A percentile compares a stretch with the other conserved stretches of the same genome.
Evolutionary conservation across 2,113 vertebrate genomes (phyloP).

Genomic region (Corvus hawaiiensis): DNA sequence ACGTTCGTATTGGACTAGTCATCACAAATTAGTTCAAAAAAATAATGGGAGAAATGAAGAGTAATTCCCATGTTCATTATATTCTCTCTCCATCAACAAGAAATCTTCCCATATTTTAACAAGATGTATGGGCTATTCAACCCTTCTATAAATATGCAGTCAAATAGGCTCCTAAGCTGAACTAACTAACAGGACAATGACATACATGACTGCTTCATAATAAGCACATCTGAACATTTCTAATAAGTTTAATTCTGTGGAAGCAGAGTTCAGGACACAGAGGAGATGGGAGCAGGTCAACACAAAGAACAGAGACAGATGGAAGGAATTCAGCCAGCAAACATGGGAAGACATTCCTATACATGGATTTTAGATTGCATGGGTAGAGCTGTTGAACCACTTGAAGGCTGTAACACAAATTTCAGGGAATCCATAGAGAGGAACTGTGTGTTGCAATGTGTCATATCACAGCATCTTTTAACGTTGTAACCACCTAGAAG

Average conservation of each 20-base stretch:
- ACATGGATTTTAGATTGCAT: neutral
- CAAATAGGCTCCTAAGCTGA: neutral
- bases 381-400: neutral
- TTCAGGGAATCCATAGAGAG: neutral
- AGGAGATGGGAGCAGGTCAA: neutral
- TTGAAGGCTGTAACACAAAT: neutral
- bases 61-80: neutral
- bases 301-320: neutral
- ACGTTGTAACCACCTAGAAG: neutral
- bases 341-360: neutral
- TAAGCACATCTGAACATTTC: neutral
- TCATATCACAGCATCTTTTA: neutral
- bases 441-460: neutral
- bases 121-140: neutral
- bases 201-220: neutral
- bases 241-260: neutral
- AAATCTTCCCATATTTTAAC: neutral
- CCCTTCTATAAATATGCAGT: neutral
- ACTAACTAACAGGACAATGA: neutral
- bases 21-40: neutral
- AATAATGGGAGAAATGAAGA: neutral
- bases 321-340: neutral
- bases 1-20: neutral
- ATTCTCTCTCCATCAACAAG: neutral
- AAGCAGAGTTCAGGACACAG: neutral